Base-by-base conservation (phyloP, 2,888 invertebrate species). In the Andrena hattorfiana region DNA sequence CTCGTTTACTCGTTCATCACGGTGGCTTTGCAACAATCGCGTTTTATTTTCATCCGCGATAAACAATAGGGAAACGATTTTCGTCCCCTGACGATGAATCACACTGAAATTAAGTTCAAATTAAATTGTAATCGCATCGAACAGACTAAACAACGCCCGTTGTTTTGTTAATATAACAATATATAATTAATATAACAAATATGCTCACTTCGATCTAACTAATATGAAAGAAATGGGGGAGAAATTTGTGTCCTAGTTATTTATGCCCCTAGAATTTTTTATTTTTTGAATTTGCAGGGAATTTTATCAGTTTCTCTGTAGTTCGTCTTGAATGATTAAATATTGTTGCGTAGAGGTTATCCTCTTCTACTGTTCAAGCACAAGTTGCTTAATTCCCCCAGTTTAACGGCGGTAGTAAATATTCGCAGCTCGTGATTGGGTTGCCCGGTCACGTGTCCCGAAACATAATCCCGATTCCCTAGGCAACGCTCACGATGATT, bases 401-500 rank as follows among this genome's bases (percentile, higher is more conserved):
- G 23, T 35, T 56, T 42, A 56, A 23, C 48, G 6, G 2, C 8
- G 48, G 20, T 62, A 48, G 54, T 83, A 79, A 83, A 83, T 76
- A 76, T 78, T 30, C 51, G 2, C n/a, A 16, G 8, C 54, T 48
- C 23, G 66, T 51, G 84, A 83, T 83, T 77, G 79, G 74, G n/a
- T 48, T 32, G 32, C 23, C 1, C 62, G 70, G 16, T 76, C 83
- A 70, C 69, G 69, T 73, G 73, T 62, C 42, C 60, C 60, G 23
- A 62, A 56, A 51, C 54, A 72, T 73, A 78, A 78, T 72, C 63
- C 10, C 70, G 62, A 70, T 75, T 79, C 75, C 73, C 68, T 54
- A 28, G 69, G 26, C 63, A 70, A 62, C 63, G 51, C 48, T 73
- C 49, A 59, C 56, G 76, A 75, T 76, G 75, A 77, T 76, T 76